Evolutionary conservation across 2,888 invertebrate species (phyloP), one percentile per base, ranked within the genome.

Genomic region (Toxonevra muliebris): DNA sequence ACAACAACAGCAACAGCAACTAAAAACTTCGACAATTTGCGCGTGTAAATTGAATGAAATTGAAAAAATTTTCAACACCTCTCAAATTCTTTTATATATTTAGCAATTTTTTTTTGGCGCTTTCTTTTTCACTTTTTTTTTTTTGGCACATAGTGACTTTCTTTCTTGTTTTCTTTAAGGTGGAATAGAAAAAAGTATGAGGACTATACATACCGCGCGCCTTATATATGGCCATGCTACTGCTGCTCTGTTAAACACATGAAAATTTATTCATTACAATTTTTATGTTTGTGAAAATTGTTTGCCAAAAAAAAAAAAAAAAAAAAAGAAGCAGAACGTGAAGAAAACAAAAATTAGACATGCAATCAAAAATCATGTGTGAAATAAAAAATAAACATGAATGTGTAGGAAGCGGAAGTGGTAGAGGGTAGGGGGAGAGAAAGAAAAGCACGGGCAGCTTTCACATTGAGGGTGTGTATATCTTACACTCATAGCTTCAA

Each of bases 331-430:
- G 40, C 41, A 55, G 40, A 66, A 42, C 41, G 48, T 40, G 52
- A 9, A 50, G 52, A 50, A 50, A 59, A 65, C 59, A 55, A 64
- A 59, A 80, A 79, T 80, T 79, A 79, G 74, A 76, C 76, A 77
- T 75, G 80, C 80, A 80, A 80, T 79, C 80, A 80, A 78, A 80
- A 80, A 80, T 79, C 79, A 80, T 80, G 80, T 79, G 80, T 79
- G 79, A 79, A 79, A 79, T 78, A 77, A 73, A 73, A 71, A 74
- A 75, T 62, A 70, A 69, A 59, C 54, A 74, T 72, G 52, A 62
- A 42, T 13, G 13, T 17, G 17, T n/a, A 30, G 13, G 1, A 52
- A 62, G 11, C 11, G 41, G 7, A 41, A 30, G 17, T 52, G 30
- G 41, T n/a, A n/a, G n/a, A n/a, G n/a, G n/a, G n/a, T n/a, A n/a